Conservation (phyloP, 30 jellyfish, hydroid and myxozoan genomes). For the Aurelia coerulea region DNA sequence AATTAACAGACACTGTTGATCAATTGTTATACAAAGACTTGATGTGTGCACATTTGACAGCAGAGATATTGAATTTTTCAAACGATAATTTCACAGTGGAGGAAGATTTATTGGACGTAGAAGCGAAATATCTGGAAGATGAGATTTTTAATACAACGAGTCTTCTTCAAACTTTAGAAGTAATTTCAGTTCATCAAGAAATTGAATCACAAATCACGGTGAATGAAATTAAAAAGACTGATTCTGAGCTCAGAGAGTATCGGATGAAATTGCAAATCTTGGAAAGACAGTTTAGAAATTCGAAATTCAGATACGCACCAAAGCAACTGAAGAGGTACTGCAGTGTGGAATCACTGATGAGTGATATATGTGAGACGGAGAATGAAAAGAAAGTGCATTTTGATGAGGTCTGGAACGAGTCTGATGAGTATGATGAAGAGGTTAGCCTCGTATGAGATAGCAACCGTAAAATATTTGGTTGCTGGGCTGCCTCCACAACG, state of each 20-base stretch:
- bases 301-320: constrained; percentile 52
- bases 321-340: constrained; percentile 61
- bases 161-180: constrained; percentile 51
- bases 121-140: constrained; percentile 20
- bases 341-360: constrained; percentile 63
- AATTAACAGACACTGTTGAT: constrained; percentile 50
- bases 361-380: constrained; percentile 16
- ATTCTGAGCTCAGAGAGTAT: constrained; percentile 38
- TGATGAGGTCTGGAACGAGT: constrained; percentile 26
- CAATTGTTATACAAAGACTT: constrained; percentile 50
- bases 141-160: constrained; percentile 40
- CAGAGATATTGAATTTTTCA: constrained; percentile 53
- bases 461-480: background rate
- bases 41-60: constrained; percentile 55
- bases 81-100: constrained; percentile 39
- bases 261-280: constrained; percentile 17
- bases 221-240: constrained; percentile 4
- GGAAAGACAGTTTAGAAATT: constrained; percentile 46
- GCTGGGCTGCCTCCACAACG: too few species aligned
- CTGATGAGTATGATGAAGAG: constrained; percentile 41
- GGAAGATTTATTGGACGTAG: constrained; percentile 50
- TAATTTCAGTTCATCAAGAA: constrained; percentile 37
- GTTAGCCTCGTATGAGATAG: constrained; percentile 41
- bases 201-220: constrained; percentile 21
- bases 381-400: constrained; percentile 6